These are phyloP conservation scores for Tetragonisca angustula DNA, from an alignment of 2,888 invertebrate genomes.

Conservation along the genomic window DNA sequence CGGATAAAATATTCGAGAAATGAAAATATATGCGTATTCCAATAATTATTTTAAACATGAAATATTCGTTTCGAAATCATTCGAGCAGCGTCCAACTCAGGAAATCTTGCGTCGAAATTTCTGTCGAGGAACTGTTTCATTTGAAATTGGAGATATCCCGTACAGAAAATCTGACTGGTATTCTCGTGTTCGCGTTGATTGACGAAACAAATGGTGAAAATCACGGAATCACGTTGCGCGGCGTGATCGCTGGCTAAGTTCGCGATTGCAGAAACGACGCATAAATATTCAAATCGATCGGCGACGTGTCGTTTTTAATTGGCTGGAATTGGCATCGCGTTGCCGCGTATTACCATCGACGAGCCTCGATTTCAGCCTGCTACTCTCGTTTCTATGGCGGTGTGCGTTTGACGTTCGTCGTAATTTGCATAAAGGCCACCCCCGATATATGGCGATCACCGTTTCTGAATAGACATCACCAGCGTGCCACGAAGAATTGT, in stretches of 20 bases:
- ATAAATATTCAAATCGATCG: constrained; percentile 64
- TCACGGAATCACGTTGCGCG: neutral
- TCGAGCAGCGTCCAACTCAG: too few species aligned
- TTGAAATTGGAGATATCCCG: neutral
- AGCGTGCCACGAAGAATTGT: neutral
- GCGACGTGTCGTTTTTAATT: constrained; percentile 47
- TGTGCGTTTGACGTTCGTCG: constrained; percentile 1
- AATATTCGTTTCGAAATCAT: too few species aligned
- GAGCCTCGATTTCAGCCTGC: constrained; percentile 16
- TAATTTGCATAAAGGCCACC: neutral
- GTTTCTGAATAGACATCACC: neutral
- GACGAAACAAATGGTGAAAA: neutral
- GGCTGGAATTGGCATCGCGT: constrained; percentile 42
- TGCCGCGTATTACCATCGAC: constrained; percentile 15
- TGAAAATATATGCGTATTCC: too few species aligned
- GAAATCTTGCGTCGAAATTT: too few species aligned
- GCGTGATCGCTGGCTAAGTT: constrained; percentile 32
- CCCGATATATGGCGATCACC: neutral
- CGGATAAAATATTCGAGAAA: too few species aligned
- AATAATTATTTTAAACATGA: too few species aligned
- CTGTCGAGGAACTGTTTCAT: too few species aligned
- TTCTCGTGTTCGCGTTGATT: neutral
- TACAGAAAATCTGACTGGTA: neutral
- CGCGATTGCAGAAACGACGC: constrained; percentile 39
- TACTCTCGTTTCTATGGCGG: neutral